Evolutionary conservation across 2,113 vertebrate species (phyloP).

Genomic region (Lycocorax pyrrhopterus): DNA sequence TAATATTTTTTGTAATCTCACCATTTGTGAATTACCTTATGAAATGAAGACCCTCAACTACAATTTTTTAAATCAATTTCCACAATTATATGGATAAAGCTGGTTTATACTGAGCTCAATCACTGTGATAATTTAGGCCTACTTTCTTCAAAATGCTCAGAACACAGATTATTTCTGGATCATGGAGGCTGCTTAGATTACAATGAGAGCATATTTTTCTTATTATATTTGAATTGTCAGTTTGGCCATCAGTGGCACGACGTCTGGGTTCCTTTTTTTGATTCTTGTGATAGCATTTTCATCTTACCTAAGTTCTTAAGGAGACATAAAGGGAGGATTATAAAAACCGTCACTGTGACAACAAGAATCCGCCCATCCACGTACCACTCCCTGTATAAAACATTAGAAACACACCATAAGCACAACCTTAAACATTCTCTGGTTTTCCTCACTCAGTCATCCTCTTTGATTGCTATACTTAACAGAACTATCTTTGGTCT

Average conservation of each 20-base stretch:
- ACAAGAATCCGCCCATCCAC: constrained; percentile 88
- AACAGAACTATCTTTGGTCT: neutral
- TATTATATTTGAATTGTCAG: neutral
- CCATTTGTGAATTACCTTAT: neutral
- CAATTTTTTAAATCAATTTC: neutral
- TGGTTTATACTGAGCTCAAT: neutral
- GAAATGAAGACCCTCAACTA: neutral
- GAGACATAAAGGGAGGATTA: constrained; percentile 93
- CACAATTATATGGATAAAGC: neutral
- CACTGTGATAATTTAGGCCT: neutral
- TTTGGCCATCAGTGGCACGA: neutral
- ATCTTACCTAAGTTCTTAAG: constrained; percentile 94
- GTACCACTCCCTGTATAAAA: constrained; percentile 85
- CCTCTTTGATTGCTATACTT: neutral
- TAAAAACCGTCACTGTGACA: constrained; percentile 80
- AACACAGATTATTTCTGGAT: neutral
- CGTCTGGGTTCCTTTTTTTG: neutral
- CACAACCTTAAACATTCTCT: neutral
- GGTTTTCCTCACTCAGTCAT: neutral
- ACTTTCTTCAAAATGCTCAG: neutral
- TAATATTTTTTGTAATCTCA: neutral
- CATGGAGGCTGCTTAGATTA: neutral
- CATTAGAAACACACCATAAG: neutral
- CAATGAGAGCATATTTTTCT: neutral
- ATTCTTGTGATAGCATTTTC: neutral